These are phyloP conservation scores for Danio kyathit DNA, from an alignment of 2,797 vertebrate genomes.

Conservation along the genomic window DNA sequence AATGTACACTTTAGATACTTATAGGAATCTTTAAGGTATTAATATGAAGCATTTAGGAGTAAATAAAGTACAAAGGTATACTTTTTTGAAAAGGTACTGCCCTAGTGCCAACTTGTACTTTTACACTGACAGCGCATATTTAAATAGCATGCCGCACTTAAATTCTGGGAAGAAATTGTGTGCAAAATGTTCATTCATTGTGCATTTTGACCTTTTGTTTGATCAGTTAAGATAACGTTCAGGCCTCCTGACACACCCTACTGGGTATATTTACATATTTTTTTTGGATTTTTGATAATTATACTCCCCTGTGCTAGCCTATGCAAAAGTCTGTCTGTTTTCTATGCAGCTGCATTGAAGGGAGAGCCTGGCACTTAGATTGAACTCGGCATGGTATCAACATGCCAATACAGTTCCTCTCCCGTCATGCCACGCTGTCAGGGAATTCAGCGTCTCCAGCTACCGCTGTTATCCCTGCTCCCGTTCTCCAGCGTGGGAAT, in stretches of 20 bases:
- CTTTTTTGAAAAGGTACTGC: too few relatives aligned
- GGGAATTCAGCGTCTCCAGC: constrained; percentile 57
- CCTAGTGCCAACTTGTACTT: too few relatives aligned
- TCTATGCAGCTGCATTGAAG: constrained; percentile 30
- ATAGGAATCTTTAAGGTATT: too few relatives aligned
- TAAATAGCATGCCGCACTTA: background rate
- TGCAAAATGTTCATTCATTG: background rate
- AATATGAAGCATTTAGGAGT: too few relatives aligned
- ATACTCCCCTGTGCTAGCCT: background rate
- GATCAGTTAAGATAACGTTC: background rate
- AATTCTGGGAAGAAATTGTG: background rate
- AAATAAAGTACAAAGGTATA: too few relatives aligned
- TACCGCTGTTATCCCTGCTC: constrained; percentile 54
- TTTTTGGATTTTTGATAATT: background rate
- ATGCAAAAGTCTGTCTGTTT: constrained; percentile 22
- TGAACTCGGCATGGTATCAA: constrained; percentile 61
- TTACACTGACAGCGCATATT: background rate
- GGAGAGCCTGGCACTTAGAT: constrained; percentile 50
- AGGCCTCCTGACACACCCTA: constrained; percentile 10
- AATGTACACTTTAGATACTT: too few relatives aligned
- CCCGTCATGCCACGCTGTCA: constrained; percentile 57
- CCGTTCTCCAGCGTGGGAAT: constrained; percentile 50
- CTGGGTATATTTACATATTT: constrained; percentile 5
- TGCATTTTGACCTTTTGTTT: constrained; percentile 9
- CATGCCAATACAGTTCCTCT: constrained; percentile 53